Evolutionary conservation across 92 coral and sea anemone species (phyloP), one percentile per base, ranked within the genome.

Genomic region (Ricordea florida): DNA sequence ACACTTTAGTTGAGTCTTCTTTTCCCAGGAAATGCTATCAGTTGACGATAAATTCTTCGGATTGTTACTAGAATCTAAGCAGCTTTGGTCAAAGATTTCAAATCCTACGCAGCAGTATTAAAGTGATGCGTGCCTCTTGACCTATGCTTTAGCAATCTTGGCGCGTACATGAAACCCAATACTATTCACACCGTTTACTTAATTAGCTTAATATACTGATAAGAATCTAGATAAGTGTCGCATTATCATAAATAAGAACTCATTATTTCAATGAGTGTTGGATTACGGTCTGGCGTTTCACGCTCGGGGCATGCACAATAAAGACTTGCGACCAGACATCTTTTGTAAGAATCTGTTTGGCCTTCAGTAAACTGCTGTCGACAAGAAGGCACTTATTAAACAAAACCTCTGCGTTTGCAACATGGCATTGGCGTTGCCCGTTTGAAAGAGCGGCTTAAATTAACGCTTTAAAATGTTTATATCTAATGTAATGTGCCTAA

Each of bases 121-220:
- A 45, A 50, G 59, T 78, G 71, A 66, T 78, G 55, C 76, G 61
- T 69, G 45, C 76, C 76, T 69, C 91, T 73, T 85, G 91, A 80
- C 82, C 86, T 58, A 37, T 42, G 62, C 26, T 41, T 29, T 65
- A 61, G 31, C 81, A 37, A 47, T 53, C 57, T 66, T 20, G 67
- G 71, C 55, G n/a, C n/a, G 56, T 72, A 72, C 86, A 59, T 73
- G 91, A 69, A 85, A 85, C 78, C 48, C 46, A 47, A 85, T 32
- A 78, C 77, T 38, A 59, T 74, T 55, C 66, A 74, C 91, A 63
- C 77, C 61, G 53, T 48, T 10, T 64, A 30, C 58, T 69, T 86
- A 86, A 86, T 86, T 78, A 86, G 92, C 92, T 86, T 86, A 85
- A 70, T 86, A 68, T 67, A 74, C 84, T 81, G 79, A 75, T 86